Evolutionary conservation across 2,888 invertebrate genomes (phyloP), one percentile per base, ranked within the genome.

Genomic region (Charanyca ferruginea): DNA sequence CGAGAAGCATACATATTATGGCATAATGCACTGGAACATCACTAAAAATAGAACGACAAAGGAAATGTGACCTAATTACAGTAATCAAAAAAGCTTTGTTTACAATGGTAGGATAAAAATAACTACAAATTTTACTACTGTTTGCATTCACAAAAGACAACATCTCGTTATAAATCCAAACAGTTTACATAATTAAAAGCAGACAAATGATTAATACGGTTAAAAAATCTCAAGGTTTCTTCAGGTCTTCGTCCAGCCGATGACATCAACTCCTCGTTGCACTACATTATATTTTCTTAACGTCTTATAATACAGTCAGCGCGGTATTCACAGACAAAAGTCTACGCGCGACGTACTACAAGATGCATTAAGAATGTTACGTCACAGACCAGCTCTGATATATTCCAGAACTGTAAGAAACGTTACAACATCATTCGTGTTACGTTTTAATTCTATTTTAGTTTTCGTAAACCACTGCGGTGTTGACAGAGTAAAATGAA

Each of bases 341-440:
- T 87, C 84, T 80, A 84, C 85, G 73, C 79, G 77, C 84, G 79
- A 87, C 86, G 86, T 87, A 86, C 86, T 84, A 91, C 93, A 93
- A 92, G 93, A 90, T 90, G 92, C 94, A 91, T 84, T 88, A 86
- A 93, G 94, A 94, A 94, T 84, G 90, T 93, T 89, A 88, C 88
- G 86, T 89, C 89, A 74, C 52, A 22, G 20, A 49, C 18, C 35
- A 72, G 54, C 59, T 77, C 68, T 68, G 68, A 67, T 55, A 72
- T 60, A 57, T 77, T 67, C 62, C 77, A 74, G 77, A 77, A 53
- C 72, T 77, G 64, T 69, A 55, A 55, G 69, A 72, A 72, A 66
- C 45, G 55, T 71, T 73, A 25, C 78, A 51, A 77, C 73, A 73
- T 57, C 52, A 49, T 60, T 60, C 66, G 57, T 25, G 53, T 23